Conservation (phyloP, 1,140 invertebrate species). For the Hypothenemus hampei region DNA sequence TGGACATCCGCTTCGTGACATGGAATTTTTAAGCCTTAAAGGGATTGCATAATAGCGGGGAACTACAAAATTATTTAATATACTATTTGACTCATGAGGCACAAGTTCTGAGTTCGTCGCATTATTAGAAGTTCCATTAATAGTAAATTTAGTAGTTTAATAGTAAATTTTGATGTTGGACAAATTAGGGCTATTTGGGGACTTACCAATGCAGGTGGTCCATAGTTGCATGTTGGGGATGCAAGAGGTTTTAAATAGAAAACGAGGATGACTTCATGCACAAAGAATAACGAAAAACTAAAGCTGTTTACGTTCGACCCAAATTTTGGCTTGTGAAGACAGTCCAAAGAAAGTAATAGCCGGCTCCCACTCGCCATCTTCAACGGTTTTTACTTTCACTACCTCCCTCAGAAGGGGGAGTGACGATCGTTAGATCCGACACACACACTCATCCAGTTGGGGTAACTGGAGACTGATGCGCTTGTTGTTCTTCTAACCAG, state of each 20-base stretch:
- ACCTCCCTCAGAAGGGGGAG: too few species aligned
- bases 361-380: slow-evolving; percentile 40
- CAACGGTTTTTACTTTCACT: slow-evolving; percentile 43
- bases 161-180: too few species aligned
- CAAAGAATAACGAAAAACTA: slow-evolving; percentile 29
- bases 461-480: too few species aligned
- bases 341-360: slow-evolving; percentile 42
- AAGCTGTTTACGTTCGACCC: slow-evolving; percentile 39
- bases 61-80: slow-evolving; percentile 21
- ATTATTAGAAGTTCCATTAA: too few species aligned
- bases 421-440: too few species aligned
- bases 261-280: slow-evolving; percentile 32
- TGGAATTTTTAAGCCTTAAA: slow-evolving; percentile 11
- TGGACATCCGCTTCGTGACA: slow-evolving; percentile 22
- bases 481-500: too few species aligned
- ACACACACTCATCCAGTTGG: too few species aligned
- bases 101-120: too few species aligned
- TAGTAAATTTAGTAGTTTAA: too few species aligned
- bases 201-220: slow-evolving; percentile 36
- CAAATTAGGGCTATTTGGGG: too few species aligned
- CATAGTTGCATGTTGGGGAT: slow-evolving; percentile 35
- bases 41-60: slow-evolving; percentile 14
- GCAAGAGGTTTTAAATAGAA: slow-evolving; percentile 27
- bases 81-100: too few species aligned
- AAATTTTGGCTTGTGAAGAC: slow-evolving; percentile 41